Conservation (phyloP, 2,888 invertebrate genomes). For the Aspidiotus destructor region DNA sequence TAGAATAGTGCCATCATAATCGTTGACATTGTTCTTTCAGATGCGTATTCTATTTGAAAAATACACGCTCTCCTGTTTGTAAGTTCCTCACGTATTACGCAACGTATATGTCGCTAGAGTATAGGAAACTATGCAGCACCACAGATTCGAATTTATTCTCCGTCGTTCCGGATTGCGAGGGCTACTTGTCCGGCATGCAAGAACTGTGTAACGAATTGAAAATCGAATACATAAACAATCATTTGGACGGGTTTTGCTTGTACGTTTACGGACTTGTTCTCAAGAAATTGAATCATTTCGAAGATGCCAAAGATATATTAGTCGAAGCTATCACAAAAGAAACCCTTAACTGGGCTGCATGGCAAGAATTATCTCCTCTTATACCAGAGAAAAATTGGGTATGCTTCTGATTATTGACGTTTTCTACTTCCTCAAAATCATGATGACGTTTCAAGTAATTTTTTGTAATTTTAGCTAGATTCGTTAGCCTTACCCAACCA, state of each 20-base stretch:
- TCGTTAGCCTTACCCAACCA: conserved; percentile 59
- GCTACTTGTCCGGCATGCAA: conserved; percentile 44
- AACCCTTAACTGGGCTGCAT: conserved; percentile 89
- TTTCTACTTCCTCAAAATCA: neutral
- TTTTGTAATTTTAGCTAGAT: conserved; percentile 42
- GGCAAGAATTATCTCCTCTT: conserved; percentile 80
- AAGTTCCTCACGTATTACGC: conserved; percentile 79
- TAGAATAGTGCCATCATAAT: neutral
- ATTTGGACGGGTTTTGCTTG: conserved; percentile 75
- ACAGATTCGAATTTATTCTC: conserved; percentile 55
- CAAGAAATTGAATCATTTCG: conserved; percentile 70
- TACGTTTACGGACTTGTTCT: conserved; percentile 86
- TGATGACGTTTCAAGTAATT: neutral
- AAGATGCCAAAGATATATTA: conserved; percentile 67
- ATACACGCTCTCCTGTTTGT: conserved; percentile 59
- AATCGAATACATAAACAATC: conserved; percentile 50
- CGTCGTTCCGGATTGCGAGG: conserved; percentile 47
- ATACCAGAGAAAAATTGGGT: conserved; percentile 70
- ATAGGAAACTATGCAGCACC: conserved; percentile 75
- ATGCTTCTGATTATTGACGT: conserved; percentile 3
- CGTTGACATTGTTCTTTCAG: conserved; percentile 41
- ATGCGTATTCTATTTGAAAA: conserved; percentile 67
- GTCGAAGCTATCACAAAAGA: conserved; percentile 65
- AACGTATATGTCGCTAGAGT: conserved; percentile 79
- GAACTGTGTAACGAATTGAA: conserved; percentile 49